Conservation (phyloP, 2,797 vertebrate genomes). For the Sylvilagus floridanus region DNA sequence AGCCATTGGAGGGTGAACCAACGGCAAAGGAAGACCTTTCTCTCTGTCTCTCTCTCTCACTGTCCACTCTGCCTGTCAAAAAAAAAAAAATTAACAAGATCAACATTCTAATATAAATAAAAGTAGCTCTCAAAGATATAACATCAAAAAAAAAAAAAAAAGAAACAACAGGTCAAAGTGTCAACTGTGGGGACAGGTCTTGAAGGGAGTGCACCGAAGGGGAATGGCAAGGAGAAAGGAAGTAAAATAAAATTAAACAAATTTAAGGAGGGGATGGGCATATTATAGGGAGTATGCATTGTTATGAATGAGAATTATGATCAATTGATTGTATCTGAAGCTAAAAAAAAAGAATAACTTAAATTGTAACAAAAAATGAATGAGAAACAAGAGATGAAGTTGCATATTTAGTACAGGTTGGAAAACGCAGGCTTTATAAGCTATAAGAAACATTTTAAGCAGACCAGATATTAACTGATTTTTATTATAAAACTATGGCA, state of each 20-base stretch:
- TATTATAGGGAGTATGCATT: not conserved
- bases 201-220: not conserved
- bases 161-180: not conserved
- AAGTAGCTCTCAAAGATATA: not conserved
- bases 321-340: not conserved
- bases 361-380: not conserved
- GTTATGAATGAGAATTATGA: not conserved
- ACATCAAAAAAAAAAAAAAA: not conserved
- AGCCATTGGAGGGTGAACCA: too few relatives aligned
- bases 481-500: not conserved
- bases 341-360: not conserved
- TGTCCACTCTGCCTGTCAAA: too few relatives aligned
- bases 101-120: not conserved
- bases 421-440: not conserved
- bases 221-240: not conserved
- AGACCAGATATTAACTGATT: not conserved
- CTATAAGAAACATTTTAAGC: not conserved
- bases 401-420: not conserved
- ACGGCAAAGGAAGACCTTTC: too few relatives aligned
- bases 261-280: not conserved
- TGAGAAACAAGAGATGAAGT: not conserved
- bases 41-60: too few relatives aligned
- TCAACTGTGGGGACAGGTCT: not conserved
- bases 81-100: not conserved
- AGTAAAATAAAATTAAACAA: not conserved